phyloP scores from a whole-genome alignment of 2,888 invertebrate genomes.

The Caenorhabditis parvicauda region DNA sequence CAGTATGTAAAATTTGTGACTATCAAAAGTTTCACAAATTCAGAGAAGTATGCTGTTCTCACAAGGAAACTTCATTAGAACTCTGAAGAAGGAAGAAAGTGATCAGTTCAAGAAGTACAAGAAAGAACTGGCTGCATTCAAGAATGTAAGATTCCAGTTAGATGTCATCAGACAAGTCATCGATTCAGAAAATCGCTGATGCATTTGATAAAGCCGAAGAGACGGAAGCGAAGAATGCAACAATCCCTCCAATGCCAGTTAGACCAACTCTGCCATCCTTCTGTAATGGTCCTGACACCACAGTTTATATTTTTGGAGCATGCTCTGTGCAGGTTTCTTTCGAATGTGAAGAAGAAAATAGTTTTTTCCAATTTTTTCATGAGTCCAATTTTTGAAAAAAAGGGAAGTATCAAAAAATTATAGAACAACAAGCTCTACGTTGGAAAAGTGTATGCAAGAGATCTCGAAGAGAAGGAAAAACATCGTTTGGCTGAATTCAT shows the following conservation, averaged over 20 bases:
- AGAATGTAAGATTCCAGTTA: conserved; percentile 28
- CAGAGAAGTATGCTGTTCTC: conserved; percentile 55
- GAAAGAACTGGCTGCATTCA: conserved; percentile 48
- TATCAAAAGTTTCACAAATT: conserved; percentile 2
- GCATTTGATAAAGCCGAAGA: conserved; percentile 53
- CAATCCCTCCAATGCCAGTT: conserved; percentile 51
- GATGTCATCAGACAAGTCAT: neutral
- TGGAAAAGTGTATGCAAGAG: conserved; percentile 49
- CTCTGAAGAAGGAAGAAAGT: conserved; percentile 46
- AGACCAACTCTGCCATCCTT: conserved; percentile 51
- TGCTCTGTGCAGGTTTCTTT: conserved; percentile 54
- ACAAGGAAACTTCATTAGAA: conserved; percentile 54
- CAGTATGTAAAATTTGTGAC: conserved; percentile 13
- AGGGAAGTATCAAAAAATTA: conserved; percentile 4
- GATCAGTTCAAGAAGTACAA: conserved; percentile 51
- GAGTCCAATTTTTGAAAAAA: conserved; percentile 1
- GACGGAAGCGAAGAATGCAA: conserved; percentile 43
- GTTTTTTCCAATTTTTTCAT: neutral
- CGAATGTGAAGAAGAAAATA: neutral
- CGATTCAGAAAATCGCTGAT: conserved; percentile 50
- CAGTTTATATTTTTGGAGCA: conserved; percentile 53
- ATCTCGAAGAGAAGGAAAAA: conserved; percentile 50
- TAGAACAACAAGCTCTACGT: conserved; percentile 59
- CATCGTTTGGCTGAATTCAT: conserved; percentile 47
- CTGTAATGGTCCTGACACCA: conserved; percentile 54